A percentile compares a stretch with the other conserved stretches of the same genome.
Evolutionary conservation across 2,797 vertebrate species (phyloP).

Genomic region (Stomatorhinus walkeri): DNA sequence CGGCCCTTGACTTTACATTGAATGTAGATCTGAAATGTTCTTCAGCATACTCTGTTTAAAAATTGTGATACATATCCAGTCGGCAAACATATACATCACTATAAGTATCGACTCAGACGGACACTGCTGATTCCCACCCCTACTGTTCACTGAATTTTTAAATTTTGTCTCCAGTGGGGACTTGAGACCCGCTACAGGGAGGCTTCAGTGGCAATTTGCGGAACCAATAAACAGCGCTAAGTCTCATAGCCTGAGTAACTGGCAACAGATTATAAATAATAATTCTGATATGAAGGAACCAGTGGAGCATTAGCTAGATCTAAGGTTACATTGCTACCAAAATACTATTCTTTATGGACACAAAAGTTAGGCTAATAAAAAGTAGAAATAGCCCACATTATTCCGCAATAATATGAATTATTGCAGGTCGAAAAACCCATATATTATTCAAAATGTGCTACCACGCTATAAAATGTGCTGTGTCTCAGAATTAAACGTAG

Average conservation of each 20-base stretch:
- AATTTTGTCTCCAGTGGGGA: background rate
- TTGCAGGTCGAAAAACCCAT: background rate
- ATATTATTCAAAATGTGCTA: background rate
- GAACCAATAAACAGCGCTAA: background rate
- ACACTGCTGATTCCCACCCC: background rate
- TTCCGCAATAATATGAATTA: background rate
- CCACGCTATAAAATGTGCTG: no score
- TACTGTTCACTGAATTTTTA: background rate
- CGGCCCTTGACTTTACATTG: background rate
- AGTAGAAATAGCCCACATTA: background rate
- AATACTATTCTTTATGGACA: background rate
- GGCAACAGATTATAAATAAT: background rate
- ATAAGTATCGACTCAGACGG: background rate
- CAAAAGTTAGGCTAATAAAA: background rate
- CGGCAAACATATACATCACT: background rate
- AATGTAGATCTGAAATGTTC: background rate
- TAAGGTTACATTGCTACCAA: background rate
- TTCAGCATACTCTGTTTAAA: background rate
- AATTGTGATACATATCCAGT: background rate
- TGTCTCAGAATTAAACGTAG: no score
- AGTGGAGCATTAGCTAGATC: background rate
- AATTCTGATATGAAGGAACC: background rate
- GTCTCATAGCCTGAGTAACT: background rate
- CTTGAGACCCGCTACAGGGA: background rate
- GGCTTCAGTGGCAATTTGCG: background rate